Evolutionary conservation across 2,888 invertebrate species (phyloP).

Genomic region (Antheraea assamensis): DNA sequence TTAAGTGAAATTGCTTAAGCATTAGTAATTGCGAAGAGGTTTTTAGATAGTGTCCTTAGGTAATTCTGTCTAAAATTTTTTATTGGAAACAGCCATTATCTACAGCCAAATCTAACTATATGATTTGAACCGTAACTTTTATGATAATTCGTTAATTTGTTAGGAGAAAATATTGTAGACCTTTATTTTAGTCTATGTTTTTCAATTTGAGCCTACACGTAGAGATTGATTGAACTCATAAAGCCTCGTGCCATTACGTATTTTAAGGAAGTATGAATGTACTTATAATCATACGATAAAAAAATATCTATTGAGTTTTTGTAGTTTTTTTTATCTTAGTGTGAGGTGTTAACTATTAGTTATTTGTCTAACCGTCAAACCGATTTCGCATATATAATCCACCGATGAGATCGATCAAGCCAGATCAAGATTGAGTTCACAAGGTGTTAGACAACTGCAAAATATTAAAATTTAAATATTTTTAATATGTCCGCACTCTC

Average conservation of each 20-base stretch:
- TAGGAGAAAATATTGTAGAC: too few species aligned
- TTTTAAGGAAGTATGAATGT: conserved; percentile 1
- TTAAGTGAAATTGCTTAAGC: too few species aligned
- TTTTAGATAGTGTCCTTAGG: too few species aligned
- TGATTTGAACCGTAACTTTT: too few species aligned
- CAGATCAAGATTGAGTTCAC: conserved; percentile 15
- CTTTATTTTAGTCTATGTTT: too few species aligned
- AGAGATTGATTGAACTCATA: neutral
- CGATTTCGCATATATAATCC: conserved; percentile 26
- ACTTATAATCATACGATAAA: neutral
- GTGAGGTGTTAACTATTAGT: conserved; percentile 6
- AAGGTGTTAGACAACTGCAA: conserved; percentile 17
- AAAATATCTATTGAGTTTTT: conserved; percentile 7
- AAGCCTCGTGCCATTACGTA: conserved; percentile 3
- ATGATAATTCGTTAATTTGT: too few species aligned
- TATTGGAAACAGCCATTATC: too few species aligned
- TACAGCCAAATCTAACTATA: too few species aligned
- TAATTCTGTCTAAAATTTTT: too few species aligned
- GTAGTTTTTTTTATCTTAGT: conserved; percentile 13
- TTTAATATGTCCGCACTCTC: conserved; percentile 27
- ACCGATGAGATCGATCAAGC: conserved; percentile 9
- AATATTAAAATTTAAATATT: conserved; percentile 6
- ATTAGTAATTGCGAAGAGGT: too few species aligned
- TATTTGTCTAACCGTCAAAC: conserved; percentile 12
- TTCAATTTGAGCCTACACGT: too few species aligned